Evolutionary conservation across 2,888 invertebrate species (phyloP).

Genomic region (Muscina levida): DNA sequence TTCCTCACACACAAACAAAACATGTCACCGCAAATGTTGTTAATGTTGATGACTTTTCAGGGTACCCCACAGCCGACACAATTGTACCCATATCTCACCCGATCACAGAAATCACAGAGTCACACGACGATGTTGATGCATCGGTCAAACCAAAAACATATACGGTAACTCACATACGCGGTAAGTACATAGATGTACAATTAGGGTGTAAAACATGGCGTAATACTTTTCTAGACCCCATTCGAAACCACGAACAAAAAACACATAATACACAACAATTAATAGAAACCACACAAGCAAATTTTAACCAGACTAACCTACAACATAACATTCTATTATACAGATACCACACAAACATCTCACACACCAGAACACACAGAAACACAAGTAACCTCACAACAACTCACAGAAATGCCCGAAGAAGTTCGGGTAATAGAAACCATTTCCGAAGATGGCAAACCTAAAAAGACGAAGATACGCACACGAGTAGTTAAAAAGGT

Average conservation of each 20-base stretch:
- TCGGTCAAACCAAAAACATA: slow-evolving; percentile 58
- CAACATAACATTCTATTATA: slow-evolving; percentile 73
- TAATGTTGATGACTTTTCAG: slow-evolving; percentile 56
- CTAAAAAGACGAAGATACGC: slow-evolving; percentile 36
- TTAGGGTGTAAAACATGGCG: slow-evolving; percentile 75
- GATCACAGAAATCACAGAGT: slow-evolving; percentile 56
- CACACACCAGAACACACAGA: slow-evolving; percentile 78
- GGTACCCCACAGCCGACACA: slow-evolving; percentile 41
- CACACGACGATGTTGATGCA: slow-evolving; percentile 46
- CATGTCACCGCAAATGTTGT: slow-evolving; percentile 29
- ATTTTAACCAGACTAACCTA: slow-evolving; percentile 68
- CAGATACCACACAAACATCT: slow-evolving; percentile 79
- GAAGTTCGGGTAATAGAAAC: slow-evolving; percentile 49
- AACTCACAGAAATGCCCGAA: slow-evolving; percentile 62
- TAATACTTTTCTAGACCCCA: slow-evolving; percentile 74
- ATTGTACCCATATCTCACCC: slow-evolving; percentile 39
- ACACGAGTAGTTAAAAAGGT: slow-evolving; percentile 44
- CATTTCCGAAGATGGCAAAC: slow-evolving; percentile 44
- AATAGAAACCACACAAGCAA: slow-evolving; percentile 72
- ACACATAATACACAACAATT: slow-evolving; percentile 75
- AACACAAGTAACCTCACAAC: slow-evolving; percentile 76
- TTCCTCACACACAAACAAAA: slow-evolving; percentile 23
- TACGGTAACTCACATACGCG: slow-evolving; percentile 66
- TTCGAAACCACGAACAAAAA: slow-evolving; percentile 68
- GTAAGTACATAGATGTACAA: slow-evolving; percentile 72